These are phyloP conservation scores for Podotricha telesiphe DNA, from an alignment of 2,888 invertebrate species.

Conservation along the genomic window DNA sequence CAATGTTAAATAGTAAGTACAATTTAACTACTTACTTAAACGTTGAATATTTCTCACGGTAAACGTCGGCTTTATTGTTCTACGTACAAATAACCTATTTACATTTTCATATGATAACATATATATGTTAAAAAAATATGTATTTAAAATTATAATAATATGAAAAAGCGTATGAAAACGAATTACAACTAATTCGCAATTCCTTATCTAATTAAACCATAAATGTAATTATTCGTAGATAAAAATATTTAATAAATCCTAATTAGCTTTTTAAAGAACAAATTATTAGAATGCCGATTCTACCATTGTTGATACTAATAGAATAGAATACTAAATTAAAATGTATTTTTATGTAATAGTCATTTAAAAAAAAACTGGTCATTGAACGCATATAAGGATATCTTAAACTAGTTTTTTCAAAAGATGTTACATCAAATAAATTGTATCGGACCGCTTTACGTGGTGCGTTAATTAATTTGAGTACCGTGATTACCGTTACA, in stretches of 20 bases:
- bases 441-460: conserved; percentile 31
- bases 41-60: conserved; percentile 10
- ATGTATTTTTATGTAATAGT: conserved; percentile 18
- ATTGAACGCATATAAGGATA: conserved; percentile 35
- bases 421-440: conserved; percentile 36
- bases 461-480: conserved; percentile 33
- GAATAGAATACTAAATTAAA: conserved; percentile 13
- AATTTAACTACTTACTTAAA: not conserved
- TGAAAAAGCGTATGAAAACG: conserved; percentile 1
- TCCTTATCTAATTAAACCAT: conserved; percentile 7
- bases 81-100: not conserved
- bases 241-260: conserved; percentile 7
- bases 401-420: conserved; percentile 39
- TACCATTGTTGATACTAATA: conserved; percentile 31
- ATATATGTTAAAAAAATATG: not conserved
- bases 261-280: conserved; percentile 4
- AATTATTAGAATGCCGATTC: conserved; percentile 17
- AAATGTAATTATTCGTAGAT: not conserved
- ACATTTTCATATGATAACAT: conserved; percentile 3
- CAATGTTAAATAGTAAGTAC: not conserved
- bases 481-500: conserved; percentile 33
- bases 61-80: not conserved
- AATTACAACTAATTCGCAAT: conserved; percentile 8
- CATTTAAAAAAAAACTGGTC: conserved; percentile 27
- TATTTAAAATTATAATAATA: conserved; percentile 1